Conservation (phyloP, 1,140 invertebrate genomes). For the Amyelois transitella region DNA sequence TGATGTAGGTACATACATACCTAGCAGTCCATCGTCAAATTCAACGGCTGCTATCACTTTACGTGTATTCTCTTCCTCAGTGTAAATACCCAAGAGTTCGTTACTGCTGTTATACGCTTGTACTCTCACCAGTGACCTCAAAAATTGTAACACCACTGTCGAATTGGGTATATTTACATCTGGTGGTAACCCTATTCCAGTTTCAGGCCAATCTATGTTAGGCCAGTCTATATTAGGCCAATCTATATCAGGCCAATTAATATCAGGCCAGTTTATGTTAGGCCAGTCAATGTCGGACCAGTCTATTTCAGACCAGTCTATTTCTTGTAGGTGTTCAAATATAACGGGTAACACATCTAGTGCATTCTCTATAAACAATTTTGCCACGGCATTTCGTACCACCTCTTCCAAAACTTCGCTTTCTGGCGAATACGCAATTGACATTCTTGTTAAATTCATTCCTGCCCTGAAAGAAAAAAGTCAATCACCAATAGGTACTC, state of each 20-base stretch:
- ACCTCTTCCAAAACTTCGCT: constrained; percentile 51
- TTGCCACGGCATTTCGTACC: constrained; percentile 32
- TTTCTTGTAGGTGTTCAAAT: background rate
- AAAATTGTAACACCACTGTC: constrained; percentile 31
- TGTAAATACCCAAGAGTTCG: constrained; percentile 43
- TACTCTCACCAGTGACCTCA: constrained; percentile 36
- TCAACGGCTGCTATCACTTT: constrained; percentile 49
- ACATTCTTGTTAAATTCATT: constrained; percentile 42
- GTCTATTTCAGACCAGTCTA: background rate
- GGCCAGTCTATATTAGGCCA: constrained; percentile 20
- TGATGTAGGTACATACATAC: constrained; percentile 20
- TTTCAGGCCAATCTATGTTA: background rate
- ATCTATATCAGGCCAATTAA: background rate
- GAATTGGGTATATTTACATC: constrained; percentile 24
- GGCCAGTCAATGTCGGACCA: background rate
- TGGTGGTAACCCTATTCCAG: constrained; percentile 7
- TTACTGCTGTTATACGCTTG: constrained; percentile 37
- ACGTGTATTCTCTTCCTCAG: constrained; percentile 38
- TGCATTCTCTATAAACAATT: constrained; percentile 37
- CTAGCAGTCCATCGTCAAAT: constrained; percentile 43
- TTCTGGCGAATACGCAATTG: constrained; percentile 54
- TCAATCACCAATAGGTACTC: background rate
- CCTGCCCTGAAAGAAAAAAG: constrained; percentile 35
- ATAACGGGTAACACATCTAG: constrained; percentile 21
- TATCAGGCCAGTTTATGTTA: background rate